phyloP scores from a whole-genome alignment of 1,140 invertebrate genomes.

The Harpegnathos saltator region DNA sequence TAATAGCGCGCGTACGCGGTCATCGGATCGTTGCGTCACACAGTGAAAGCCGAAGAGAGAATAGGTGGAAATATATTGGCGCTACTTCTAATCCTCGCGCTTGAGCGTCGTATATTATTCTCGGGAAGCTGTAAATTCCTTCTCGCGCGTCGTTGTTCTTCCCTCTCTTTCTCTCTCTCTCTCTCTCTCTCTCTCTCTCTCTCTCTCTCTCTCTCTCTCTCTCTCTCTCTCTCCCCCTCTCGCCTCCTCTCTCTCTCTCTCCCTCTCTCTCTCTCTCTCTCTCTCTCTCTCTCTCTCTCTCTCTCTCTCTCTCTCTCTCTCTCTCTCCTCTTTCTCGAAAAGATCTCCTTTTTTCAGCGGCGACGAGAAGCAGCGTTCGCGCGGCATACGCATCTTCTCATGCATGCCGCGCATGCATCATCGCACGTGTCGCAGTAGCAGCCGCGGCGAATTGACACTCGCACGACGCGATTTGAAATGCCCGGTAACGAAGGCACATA shows the following conservation, averaged over 20 bases:
- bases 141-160: background rate
- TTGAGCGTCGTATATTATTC: background rate
- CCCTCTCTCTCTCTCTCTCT: no score
- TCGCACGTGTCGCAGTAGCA: background rate
- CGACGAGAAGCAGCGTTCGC: no score
- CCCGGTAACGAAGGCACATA: background rate
- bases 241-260: no score
- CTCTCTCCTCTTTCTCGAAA: no score
- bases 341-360: no score
- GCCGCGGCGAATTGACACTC: constrained; percentile 25
- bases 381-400: background rate
- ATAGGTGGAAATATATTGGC: constrained; percentile 6
- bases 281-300: no score
- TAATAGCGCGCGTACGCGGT: no score
- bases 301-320: no score
- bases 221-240: no score
- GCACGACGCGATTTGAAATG: background rate
- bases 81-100: background rate
- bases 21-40: constrained; percentile 20
- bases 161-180: no score
- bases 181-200: no score
- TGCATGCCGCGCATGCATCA: background rate
- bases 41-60: background rate
- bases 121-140: background rate
- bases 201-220: no score